Conservation (phyloP, 1,140 invertebrate species). For the Halesus radiatus region DNA sequence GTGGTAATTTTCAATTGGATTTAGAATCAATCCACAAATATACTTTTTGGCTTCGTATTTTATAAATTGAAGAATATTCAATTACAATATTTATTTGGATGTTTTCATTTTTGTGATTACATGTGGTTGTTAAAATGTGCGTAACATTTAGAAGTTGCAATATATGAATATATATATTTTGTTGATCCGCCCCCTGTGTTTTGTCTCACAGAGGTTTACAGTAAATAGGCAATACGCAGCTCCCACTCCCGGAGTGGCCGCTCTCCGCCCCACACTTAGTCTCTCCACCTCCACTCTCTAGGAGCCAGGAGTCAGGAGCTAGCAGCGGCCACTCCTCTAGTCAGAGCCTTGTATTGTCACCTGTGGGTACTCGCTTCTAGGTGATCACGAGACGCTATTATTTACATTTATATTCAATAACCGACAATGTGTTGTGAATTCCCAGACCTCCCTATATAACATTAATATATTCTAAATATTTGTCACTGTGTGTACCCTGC, state of each 20-base stretch:
- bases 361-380: slow-evolving; percentile 57
- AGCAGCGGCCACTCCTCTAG: not conserved
- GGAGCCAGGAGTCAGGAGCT: not conserved
- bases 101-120: slow-evolving; percentile 58
- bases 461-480: slow-evolving; percentile 42
- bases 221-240: slow-evolving; percentile 47
- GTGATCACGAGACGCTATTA: slow-evolving; percentile 58
- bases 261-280: not conserved
- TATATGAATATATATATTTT: slow-evolving; percentile 56
- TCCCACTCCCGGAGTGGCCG: slow-evolving; percentile 9
- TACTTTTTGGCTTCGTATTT: slow-evolving; percentile 50
- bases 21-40: slow-evolving; percentile 44
- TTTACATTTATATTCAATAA: slow-evolving; percentile 54
- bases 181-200: slow-evolving; percentile 53
- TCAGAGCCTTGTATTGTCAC: slow-evolving; percentile 45
- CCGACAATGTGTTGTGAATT: slow-evolving; percentile 54
- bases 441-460: slow-evolving; percentile 40
- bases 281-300: not conserved
- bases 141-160: slow-evolving; percentile 58
- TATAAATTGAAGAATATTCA: slow-evolving; percentile 38
- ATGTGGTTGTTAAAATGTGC: slow-evolving; percentile 58
- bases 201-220: slow-evolving; percentile 53
- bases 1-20: slow-evolving; percentile 42
- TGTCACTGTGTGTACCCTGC: slow-evolving; percentile 56
- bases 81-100: slow-evolving; percentile 50